phyloP scores from a whole-genome alignment of 2,888 invertebrate species.

The Tetragonula carbonaria region DNA sequence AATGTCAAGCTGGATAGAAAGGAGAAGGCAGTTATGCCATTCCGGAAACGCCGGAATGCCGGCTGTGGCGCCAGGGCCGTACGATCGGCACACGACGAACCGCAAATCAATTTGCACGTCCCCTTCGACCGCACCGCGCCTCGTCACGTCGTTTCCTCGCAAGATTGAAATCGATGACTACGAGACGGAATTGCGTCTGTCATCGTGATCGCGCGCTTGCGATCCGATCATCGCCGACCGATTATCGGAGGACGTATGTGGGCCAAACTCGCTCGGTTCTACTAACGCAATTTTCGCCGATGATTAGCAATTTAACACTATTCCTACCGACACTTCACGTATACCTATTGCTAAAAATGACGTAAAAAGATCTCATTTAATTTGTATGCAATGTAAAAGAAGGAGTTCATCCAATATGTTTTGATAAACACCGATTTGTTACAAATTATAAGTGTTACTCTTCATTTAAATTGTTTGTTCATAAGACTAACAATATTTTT shows the following conservation, averaged over 20 bases:
- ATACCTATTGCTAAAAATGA: too few species aligned
- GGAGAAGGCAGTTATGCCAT: slow-evolving; percentile 73
- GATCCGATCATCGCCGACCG: slow-evolving; percentile 1
- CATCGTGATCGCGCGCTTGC: slow-evolving; percentile 39
- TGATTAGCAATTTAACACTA: background rate
- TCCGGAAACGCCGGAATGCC: slow-evolving; percentile 81
- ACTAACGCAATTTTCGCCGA: background rate
- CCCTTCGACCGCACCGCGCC: slow-evolving; percentile 48
- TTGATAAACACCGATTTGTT: too few species aligned
- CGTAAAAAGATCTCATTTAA: too few species aligned
- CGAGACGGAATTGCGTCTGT: slow-evolving; percentile 49
- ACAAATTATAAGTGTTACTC: too few species aligned
- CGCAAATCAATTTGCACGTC: slow-evolving; percentile 79
- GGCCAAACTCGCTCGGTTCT: background rate
- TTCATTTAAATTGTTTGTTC: too few species aligned
- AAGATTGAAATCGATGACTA: slow-evolving; percentile 63
- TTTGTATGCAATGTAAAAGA: too few species aligned
- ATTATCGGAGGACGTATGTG: slow-evolving; percentile 1
- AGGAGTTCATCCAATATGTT: too few species aligned
- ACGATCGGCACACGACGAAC: slow-evolving; percentile 74
- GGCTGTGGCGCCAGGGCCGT: slow-evolving; percentile 75
- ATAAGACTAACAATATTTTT: too few species aligned
- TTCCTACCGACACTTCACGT: too few species aligned
- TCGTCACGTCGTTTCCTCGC: slow-evolving; percentile 52
- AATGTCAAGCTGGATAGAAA: slow-evolving; percentile 68